phyloP scores from a whole-genome alignment of 1,140 invertebrate species.

The Bicyclus anynana region DNA sequence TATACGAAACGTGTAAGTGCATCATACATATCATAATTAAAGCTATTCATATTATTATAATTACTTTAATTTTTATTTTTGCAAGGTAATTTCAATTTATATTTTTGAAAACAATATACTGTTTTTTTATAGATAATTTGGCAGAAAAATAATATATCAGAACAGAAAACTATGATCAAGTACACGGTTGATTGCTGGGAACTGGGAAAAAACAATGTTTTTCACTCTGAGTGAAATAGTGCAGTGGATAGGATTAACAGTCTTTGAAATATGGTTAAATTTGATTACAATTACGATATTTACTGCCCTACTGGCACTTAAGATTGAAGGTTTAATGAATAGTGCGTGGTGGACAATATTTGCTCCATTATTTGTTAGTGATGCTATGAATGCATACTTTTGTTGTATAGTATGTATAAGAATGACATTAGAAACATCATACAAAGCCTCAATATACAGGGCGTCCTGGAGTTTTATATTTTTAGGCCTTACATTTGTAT shows the following conservation, averaged over 20 bases:
- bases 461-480: constrained; percentile 92
- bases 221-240: constrained; percentile 3
- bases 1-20: too few species aligned
- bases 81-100: too few species aligned
- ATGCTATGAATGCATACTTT: constrained; percentile 95
- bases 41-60: too few species aligned
- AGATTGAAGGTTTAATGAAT: constrained; percentile 81
- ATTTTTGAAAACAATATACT: too few species aligned
- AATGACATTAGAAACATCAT: constrained; percentile 89
- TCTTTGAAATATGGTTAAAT: constrained; percentile 96
- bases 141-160: too few species aligned
- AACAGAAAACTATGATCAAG: too few species aligned
- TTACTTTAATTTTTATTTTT: too few species aligned
- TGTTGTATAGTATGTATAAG: constrained; percentile 95
- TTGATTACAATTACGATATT: constrained; percentile 90
- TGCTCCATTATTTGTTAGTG: constrained; percentile 92
- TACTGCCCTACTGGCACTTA: constrained; percentile 87
- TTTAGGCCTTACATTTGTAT: constrained; percentile 91
- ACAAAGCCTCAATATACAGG: constrained; percentile 87
- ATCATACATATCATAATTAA: too few species aligned
- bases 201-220: background rate
- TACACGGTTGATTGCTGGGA: too few species aligned
- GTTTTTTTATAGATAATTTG: too few species aligned
- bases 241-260: constrained; percentile 93
- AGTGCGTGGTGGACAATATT: constrained; percentile 92